Evolutionary conservation across 1,140 invertebrate genomes (phyloP), one percentile per base, ranked within the genome.

Genomic region (Bilobella aurantiaca): DNA sequence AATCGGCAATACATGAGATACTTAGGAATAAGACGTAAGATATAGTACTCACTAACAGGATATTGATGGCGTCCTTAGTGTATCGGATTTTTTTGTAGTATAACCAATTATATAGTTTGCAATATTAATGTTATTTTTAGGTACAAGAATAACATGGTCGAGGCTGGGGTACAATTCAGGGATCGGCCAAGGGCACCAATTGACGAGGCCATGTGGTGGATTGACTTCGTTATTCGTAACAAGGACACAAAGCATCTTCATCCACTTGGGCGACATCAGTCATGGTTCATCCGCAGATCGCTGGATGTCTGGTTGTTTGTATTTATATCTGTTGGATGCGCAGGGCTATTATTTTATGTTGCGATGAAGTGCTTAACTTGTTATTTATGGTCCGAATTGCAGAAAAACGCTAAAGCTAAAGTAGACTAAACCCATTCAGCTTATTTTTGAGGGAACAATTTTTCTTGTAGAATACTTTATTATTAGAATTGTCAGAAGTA

Each of bases 211-310:
- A 56, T 73, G 14, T 76, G 66, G 49, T 76, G 75, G 75, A 69
- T 66, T 2, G 75, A 76, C 47, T 75, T 75, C 56, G 71, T 75
- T 1, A 49, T 76, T n/a, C 57, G 74, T 27, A 68, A 75, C 56
- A 57, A 69, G 30, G 75, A 69, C 31, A 53, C n/a, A 2, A 42
- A 16, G 21, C 47, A 31, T 18, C 30, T 57, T 3, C 31, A 58
- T 25, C 63, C 49, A 18, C 8, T 63, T 8, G 18, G 8, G 34
- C 8, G 34, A 18, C 5, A 53, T 5, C 49, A 53, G 21, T 53
- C 5, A 5, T 53, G 49, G 49, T 53, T 14, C 21, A 12, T 18
- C 14, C 8, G 8, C 3, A 53, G 49, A 23, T 23, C 25, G 5
- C 49, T 53, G 5, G 49, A 53, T 23, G 49, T 53, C 5, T 53